Evolutionary conservation across 2,888 invertebrate genomes (phyloP).

Genomic region (Dryocosmus kuriphilus): DNA sequence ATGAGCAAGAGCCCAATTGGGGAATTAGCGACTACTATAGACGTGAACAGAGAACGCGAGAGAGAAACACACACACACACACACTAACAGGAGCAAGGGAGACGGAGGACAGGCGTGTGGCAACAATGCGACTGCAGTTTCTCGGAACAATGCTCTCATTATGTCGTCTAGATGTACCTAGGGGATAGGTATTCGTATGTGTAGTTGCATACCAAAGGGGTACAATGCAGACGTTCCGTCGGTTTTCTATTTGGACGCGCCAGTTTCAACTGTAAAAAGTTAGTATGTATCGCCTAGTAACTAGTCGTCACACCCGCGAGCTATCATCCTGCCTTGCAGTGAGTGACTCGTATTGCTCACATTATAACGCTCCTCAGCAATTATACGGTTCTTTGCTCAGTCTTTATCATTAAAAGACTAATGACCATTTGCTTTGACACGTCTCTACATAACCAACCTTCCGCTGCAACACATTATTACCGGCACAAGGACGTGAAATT

Average conservation of each 20-base stretch:
- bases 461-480: not conserved
- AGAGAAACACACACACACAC: slow-evolving; percentile 29
- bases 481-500: not conserved
- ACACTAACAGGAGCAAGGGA: slow-evolving; percentile 41
- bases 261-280: slow-evolving; percentile 61
- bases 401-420: slow-evolving; percentile 48
- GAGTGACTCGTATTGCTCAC: slow-evolving; percentile 29
- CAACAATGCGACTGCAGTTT: slow-evolving; percentile 74
- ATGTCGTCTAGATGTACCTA: slow-evolving; percentile 68
- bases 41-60: slow-evolving; percentile 52
- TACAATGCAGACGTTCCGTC: slow-evolving; percentile 64
- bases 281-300: slow-evolving; percentile 45
- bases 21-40: slow-evolving; percentile 57
- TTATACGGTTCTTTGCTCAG: slow-evolving; percentile 48
- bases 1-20: slow-evolving; percentile 57
- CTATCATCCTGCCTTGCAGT: slow-evolving; percentile 10
- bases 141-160: slow-evolving; percentile 76
- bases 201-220: slow-evolving; percentile 58
- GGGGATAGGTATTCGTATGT: slow-evolving; percentile 57
- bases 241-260: slow-evolving; percentile 55
- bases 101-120: slow-evolving; percentile 64
- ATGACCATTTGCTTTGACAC: slow-evolving; percentile 27
- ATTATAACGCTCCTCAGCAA: slow-evolving; percentile 44
- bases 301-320: slow-evolving; percentile 40
- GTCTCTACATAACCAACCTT: not conserved